These are phyloP conservation scores for Chrysotoxum bicinctum DNA, from an alignment of 2,888 invertebrate species.

Conservation along the genomic window DNA sequence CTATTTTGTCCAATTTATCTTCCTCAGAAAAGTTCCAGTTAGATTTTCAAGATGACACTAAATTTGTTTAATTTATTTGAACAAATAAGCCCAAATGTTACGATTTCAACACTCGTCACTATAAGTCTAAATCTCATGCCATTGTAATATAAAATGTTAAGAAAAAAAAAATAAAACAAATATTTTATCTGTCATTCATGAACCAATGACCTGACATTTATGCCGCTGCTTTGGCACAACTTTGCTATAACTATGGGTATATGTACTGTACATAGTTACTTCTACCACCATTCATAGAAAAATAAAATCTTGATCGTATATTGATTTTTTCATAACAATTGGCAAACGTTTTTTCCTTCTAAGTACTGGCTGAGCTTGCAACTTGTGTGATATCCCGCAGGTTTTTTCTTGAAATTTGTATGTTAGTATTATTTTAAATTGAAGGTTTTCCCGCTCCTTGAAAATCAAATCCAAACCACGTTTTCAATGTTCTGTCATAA, in stretches of 20 bases:
- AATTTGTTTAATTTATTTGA: too few species aligned
- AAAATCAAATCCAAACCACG: constrained; percentile 51
- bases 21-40: too few species aligned
- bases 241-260: background rate
- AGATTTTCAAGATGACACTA: too few species aligned
- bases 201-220: constrained; percentile 59
- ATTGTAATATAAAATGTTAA: background rate
- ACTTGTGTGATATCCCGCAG: constrained; percentile 67
- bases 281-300: constrained; percentile 16
- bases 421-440: constrained; percentile 34
- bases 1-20: too few species aligned
- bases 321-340: constrained; percentile 59
- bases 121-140: background rate
- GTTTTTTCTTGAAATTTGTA: constrained; percentile 44
- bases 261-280: background rate
- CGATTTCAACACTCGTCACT: background rate
- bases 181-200: constrained; percentile 12
- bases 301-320: constrained; percentile 58
- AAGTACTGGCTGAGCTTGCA: background rate
- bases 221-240: constrained; percentile 22
- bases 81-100: too few species aligned
- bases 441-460: constrained; percentile 55
- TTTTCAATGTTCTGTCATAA: constrained; percentile 68
- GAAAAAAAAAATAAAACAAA: background rate
- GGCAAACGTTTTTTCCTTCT: background rate